Evolutionary conservation across 2,888 invertebrate species (phyloP).

Genomic region (Germaria angustata): DNA sequence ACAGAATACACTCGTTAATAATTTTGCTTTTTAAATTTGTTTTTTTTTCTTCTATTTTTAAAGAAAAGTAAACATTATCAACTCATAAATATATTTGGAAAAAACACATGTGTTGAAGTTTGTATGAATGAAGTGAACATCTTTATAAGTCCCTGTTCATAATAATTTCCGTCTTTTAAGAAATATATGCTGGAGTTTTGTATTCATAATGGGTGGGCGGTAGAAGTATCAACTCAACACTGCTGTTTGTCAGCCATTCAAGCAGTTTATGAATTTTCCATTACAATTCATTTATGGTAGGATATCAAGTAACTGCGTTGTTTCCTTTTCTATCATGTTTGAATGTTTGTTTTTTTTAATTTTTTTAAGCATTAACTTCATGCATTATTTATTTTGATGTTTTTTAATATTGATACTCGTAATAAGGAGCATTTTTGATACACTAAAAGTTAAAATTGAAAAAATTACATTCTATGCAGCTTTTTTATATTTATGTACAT

Average conservation of each 20-base stretch:
- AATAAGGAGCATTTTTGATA: constrained; percentile 1
- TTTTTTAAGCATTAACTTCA: constrained; percentile 38
- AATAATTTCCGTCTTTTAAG: constrained; percentile 45
- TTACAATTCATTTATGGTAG: constrained; percentile 29
- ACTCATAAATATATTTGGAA: neutral
- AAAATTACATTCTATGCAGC: too few relatives aligned
- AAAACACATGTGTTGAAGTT: constrained; percentile 33
- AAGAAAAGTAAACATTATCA: neutral
- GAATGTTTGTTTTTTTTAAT: neutral
- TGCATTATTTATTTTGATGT: constrained; percentile 54
- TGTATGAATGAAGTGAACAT: neutral
- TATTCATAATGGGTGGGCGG: neutral
- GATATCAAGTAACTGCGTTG: neutral
- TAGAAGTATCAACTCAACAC: constrained; percentile 5
- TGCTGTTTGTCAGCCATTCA: constrained; percentile 21
- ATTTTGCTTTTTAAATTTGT: too few relatives aligned
- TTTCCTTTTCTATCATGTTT: constrained; percentile 16
- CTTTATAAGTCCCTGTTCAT: constrained; percentile 10
- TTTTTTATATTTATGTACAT: too few relatives aligned
- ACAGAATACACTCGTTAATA: neutral
- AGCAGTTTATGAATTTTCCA: constrained; percentile 19
- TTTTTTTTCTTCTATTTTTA: neutral
- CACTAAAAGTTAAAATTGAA: constrained; percentile 15
- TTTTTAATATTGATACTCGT: constrained; percentile 8
- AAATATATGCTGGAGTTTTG: neutral